Evolutionary conservation across 2,113 vertebrate species (phyloP).

Genomic region (Oxyura jamaicensis): DNA sequence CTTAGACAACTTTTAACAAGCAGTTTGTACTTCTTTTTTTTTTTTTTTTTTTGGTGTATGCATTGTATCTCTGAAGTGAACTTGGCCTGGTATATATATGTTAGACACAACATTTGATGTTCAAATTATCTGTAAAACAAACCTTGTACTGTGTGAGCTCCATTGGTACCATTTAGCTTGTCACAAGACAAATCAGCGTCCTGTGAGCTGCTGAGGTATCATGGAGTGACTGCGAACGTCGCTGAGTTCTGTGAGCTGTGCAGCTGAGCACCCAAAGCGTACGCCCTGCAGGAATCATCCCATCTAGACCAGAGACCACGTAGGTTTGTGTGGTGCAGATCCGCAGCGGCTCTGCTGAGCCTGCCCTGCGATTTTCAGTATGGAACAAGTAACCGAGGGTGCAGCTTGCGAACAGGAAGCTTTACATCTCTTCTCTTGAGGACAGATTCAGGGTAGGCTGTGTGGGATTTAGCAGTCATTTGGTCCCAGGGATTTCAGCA

Average conservation of each 20-base stretch:
- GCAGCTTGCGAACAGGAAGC: neutral
- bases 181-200: neutral
- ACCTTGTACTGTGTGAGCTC: neutral
- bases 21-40: accelerated
- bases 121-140: neutral
- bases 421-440: neutral
- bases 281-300: neutral
- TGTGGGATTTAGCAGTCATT: neutral
- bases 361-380: neutral
- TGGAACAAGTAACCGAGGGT: neutral
- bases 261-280: neutral
- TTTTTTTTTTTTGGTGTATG: neutral
- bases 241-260: neutral
- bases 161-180: neutral
- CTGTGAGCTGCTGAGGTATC: neutral
- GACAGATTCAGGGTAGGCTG: accelerated
- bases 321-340: neutral
- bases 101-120: neutral
- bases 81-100: neutral
- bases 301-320: accelerated
- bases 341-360: neutral
- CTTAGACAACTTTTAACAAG: neutral
- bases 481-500: neutral
- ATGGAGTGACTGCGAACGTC: neutral
- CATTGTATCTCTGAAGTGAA: neutral